These are phyloP conservation scores for Fabriciana adippe DNA, from an alignment of 2,888 invertebrate species.

Conservation along the genomic window DNA sequence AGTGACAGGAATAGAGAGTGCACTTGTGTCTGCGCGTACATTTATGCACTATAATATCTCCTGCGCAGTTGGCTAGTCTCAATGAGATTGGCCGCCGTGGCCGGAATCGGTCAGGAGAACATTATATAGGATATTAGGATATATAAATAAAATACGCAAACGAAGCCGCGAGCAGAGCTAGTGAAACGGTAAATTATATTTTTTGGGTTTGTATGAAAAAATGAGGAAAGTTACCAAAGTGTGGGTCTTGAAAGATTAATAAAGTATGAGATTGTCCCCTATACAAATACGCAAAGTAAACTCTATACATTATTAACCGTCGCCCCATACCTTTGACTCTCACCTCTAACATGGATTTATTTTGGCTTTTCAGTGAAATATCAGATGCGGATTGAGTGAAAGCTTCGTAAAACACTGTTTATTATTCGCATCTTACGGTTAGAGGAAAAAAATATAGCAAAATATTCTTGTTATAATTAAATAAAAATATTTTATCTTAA, in stretches of 20 bases:
- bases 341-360: conserved; percentile 39
- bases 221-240: conserved; percentile 8
- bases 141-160: too few species aligned
- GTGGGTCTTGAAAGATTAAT: conserved; percentile 54
- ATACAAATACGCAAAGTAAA: conserved; percentile 66
- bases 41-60: too few species aligned
- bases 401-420: neutral
- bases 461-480: neutral
- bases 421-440: neutral
- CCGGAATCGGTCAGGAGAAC: too few species aligned
- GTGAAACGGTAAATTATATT: neutral
- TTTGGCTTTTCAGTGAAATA: conserved; percentile 24
- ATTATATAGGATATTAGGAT: too few species aligned
- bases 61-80: too few species aligned
- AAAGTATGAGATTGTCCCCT: conserved; percentile 61
- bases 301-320: conserved; percentile 70
- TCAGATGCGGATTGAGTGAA: conserved; percentile 8
- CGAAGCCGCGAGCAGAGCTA: neutral
- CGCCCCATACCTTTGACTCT: conserved; percentile 46
- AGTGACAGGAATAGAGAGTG: too few species aligned
- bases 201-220: neutral
- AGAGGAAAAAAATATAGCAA: neutral
- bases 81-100: too few species aligned
- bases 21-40: too few species aligned
- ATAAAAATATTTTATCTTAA: neutral